Evolutionary conservation across 1,140 invertebrate genomes (phyloP).

Genomic region (Ditylenchus dipsaci): DNA sequence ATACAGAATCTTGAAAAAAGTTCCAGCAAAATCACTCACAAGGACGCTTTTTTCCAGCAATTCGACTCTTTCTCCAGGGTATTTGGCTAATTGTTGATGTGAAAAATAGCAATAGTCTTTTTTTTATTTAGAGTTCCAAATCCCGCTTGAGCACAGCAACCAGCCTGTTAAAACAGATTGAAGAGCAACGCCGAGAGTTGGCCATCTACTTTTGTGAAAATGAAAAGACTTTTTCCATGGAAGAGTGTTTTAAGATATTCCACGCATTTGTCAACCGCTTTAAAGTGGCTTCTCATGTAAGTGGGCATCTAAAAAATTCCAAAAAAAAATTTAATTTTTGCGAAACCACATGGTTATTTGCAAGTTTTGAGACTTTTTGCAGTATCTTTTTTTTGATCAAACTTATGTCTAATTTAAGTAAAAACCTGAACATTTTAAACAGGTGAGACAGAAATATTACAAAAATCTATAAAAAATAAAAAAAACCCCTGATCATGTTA

Average conservation of each 20-base stretch:
- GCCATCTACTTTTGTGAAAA: slow-evolving; percentile 94
- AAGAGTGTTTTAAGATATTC: slow-evolving; percentile 87
- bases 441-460: too few species aligned
- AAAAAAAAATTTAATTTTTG: too few species aligned
- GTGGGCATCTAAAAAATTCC: too few species aligned
- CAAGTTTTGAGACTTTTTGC: too few species aligned
- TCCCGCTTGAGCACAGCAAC: slow-evolving; percentile 27
- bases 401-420: too few species aligned
- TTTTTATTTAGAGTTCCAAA: slow-evolving; percentile 41
- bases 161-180: slow-evolving; percentile 13
- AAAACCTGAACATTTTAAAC: too few species aligned
- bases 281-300: slow-evolving; percentile 24
- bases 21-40: neutral
- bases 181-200: slow-evolving; percentile 62
- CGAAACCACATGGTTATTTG: too few species aligned
- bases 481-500: too few species aligned
- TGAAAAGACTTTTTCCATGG: slow-evolving; percentile 79
- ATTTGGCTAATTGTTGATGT: too few species aligned
- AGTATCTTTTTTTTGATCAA: too few species aligned
- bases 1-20: neutral
- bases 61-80: slow-evolving; percentile 25
- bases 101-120: too few species aligned
- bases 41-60: slow-evolving; percentile 23
- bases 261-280: slow-evolving; percentile 63
- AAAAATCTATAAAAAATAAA: too few species aligned